These are phyloP conservation scores for Prunella strophiata DNA, from an alignment of 2,797 vertebrate genomes.

Conservation along the genomic window DNA sequence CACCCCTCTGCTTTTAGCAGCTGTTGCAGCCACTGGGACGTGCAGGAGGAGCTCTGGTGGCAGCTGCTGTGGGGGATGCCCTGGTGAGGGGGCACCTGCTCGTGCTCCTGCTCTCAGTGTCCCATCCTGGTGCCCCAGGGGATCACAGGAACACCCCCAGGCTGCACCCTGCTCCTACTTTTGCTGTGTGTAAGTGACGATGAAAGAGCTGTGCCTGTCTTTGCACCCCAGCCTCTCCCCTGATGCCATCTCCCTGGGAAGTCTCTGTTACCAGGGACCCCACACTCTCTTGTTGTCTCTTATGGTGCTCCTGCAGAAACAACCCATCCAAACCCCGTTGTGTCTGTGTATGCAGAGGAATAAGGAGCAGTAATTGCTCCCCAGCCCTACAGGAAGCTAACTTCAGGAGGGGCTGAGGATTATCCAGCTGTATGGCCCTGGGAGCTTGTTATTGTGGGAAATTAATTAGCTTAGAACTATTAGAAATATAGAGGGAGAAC, in stretches of 20 bases:
- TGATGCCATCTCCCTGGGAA: neutral
- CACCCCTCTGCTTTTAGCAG: neutral
- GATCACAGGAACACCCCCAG: rapidly evolving
- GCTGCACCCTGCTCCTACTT: rapidly evolving
- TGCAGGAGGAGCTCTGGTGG: neutral
- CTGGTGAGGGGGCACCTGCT: neutral
- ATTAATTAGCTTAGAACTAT: conserved; percentile 75
- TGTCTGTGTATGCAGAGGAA: conserved; percentile 23
- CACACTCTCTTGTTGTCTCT: neutral
- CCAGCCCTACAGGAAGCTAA: conserved; percentile 61
- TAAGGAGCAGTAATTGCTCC: conserved; percentile 70
- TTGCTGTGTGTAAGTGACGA: neutral
- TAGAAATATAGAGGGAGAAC: conserved; percentile 60
- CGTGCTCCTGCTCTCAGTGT: neutral
- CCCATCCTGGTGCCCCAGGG: neutral
- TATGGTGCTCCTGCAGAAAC: neutral
- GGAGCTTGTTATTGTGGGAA: conserved; percentile 73
- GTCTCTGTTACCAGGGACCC: neutral
- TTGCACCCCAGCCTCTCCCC: neutral
- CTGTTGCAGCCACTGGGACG: rapidly evolving
- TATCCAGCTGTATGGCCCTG: conserved; percentile 52
- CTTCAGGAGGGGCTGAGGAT: conserved; percentile 58
- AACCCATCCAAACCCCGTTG: neutral
- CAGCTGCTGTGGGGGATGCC: neutral
- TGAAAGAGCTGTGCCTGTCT: neutral